Conservation (phyloP, 2,888 invertebrate species). For the Meteorus cinctellus region DNA sequence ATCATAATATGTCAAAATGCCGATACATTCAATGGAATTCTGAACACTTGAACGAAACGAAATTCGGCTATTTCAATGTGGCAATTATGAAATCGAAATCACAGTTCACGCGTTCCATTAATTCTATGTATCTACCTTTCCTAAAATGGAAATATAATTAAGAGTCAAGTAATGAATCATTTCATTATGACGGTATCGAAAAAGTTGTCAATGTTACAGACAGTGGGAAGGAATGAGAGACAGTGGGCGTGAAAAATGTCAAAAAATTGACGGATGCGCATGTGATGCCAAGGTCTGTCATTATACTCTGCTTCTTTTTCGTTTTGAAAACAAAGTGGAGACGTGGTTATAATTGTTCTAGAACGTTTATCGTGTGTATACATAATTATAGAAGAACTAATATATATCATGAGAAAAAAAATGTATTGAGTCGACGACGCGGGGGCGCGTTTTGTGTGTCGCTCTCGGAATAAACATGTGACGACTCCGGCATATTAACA, state of each 20-base stretch:
- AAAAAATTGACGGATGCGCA: constrained; percentile 3
- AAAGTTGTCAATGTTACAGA: neutral
- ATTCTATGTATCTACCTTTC: too few relatives aligned
- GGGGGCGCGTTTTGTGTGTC: constrained; percentile 35
- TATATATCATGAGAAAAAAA: constrained; percentile 23
- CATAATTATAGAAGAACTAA: neutral
- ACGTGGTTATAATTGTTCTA: neutral
- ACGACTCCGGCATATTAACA: constrained; percentile 41
- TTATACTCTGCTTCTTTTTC: neutral
- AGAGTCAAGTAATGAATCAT: neutral
- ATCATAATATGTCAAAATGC: too few relatives aligned
- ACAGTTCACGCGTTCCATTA: too few relatives aligned
- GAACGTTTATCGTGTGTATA: constrained; percentile 5
- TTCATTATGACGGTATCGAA: neutral
- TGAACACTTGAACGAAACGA: too few relatives aligned
- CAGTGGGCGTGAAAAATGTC: neutral
- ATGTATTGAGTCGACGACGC: neutral
- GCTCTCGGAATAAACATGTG: constrained; percentile 50
- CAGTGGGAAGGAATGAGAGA: neutral
- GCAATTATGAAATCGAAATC: too few relatives aligned
- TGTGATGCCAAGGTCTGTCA: neutral
- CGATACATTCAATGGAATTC: too few relatives aligned
- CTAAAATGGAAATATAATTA: too few relatives aligned
- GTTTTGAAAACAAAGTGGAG: constrained; percentile 1
- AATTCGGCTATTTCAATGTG: too few relatives aligned